phyloP scores from a whole-genome alignment of 2,113 vertebrate genomes.

The Oncorhynchus nerka region DNA sequence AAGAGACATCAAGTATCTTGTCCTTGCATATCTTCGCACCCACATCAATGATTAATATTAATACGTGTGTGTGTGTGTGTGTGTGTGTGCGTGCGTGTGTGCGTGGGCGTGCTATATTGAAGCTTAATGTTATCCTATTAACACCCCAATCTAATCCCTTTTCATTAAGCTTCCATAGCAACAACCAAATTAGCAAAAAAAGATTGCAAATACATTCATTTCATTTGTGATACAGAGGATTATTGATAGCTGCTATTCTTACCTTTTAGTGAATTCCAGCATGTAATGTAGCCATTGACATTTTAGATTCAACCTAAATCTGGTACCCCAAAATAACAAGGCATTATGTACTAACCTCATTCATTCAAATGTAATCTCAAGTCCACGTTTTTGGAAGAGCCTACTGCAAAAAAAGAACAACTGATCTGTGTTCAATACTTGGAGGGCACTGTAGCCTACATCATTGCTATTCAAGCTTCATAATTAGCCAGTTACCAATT shows the following conservation, averaged over 20 bases:
- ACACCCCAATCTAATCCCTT: slow-evolving; percentile 55
- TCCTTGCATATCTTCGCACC: background rate
- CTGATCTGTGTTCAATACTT: no score
- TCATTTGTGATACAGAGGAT: background rate
- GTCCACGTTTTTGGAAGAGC: no score
- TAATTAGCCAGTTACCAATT: no score
- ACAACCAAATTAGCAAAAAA: slow-evolving; percentile 39
- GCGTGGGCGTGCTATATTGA: slow-evolving; percentile 44
- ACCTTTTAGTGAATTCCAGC: background rate
- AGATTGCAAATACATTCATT: background rate
- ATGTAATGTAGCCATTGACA: background rate
- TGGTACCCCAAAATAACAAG: no score
- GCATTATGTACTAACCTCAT: no score
- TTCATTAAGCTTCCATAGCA: slow-evolving; percentile 46
- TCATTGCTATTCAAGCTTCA: no score
- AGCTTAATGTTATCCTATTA: slow-evolving; percentile 57
- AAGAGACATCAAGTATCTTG: background rate
- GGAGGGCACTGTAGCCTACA: no score
- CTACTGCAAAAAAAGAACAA: no score
- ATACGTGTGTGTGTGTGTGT: slow-evolving; percentile 10
- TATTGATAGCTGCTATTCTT: background rate
- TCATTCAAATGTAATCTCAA: no score
- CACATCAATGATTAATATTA: no score
- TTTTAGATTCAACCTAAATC: no score
- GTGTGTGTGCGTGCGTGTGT: slow-evolving; percentile 1